Base-by-base conservation (phyloP, 1,140 invertebrate genomes). In the Araneus ventricosus region DNA sequence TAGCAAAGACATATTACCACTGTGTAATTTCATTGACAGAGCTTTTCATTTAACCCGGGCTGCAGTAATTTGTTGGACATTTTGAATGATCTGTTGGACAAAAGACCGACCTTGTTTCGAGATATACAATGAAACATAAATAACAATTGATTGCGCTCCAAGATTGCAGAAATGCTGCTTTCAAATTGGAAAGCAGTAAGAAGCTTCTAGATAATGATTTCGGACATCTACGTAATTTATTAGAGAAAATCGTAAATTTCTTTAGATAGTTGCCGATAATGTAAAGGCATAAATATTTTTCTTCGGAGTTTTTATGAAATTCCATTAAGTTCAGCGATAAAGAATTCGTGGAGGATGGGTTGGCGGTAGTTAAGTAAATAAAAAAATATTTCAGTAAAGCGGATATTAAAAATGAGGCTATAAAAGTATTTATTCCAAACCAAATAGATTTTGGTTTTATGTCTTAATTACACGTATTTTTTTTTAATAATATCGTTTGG, bases 21-120 rank as follows among this genome's bases (percentile, higher is more conserved):
- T 63, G 27, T 59, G 52, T 63, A 61, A 87, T 87, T 87, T 87
- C 85, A 87, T 87, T 67, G 85, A 87, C 85, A 87, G 85, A 34
- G 45, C 52, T 59, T 87, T 87, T 63, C 59, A 87, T 87, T 87
- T 87, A 87, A 87, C 52, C 24, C 30, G 34, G 20, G 59, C 57
- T n/a, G 34, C 39, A 61, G 59, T 63, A 84, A 87, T 87, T 87
- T 63, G 85, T 63, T 59, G 52, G 52, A 37, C 52, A 84, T 84
- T 84, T 84, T 52, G 80, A 45, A 27, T 34, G 70, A 75, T 75
- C 70, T 75, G 70, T 24, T 41, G 82, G 45, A 41, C 34, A 84
- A 84, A 45, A 20, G 41, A 30, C 70, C 39, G 41, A 45, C 82
- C 41, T 75, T 27, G 39, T 84, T 84, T 57, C 14, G 8, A 45